These are phyloP conservation scores for Sylvia borin DNA, from an alignment of 2,797 vertebrate genomes.

Conservation along the genomic window DNA sequence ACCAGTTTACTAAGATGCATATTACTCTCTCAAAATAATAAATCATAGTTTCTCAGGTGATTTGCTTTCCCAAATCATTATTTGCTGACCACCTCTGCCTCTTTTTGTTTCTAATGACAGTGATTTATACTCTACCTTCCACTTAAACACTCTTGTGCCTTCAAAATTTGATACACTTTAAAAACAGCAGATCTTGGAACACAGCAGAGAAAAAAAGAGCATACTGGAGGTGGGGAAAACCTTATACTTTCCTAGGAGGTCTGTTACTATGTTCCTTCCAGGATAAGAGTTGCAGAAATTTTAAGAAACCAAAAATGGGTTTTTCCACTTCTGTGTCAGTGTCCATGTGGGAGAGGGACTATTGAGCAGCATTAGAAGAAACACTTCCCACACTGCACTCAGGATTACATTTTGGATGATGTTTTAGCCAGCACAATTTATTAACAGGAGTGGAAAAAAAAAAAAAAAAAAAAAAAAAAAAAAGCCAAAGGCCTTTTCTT, in stretches of 20 bases:
- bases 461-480: not conserved
- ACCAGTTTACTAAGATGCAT: not conserved
- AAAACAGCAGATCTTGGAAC: not conserved
- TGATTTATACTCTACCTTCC: not conserved
- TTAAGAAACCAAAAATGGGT: not conserved
- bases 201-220: not conserved
- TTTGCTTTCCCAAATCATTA: not conserved
- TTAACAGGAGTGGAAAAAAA: not conserved
- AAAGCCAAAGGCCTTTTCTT: not conserved
- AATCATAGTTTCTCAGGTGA: not conserved
- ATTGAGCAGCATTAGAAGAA: not conserved
- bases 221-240: not conserved
- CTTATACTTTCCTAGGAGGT: not conserved
- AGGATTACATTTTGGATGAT: not conserved
- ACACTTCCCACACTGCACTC: not conserved
- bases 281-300: not conserved
- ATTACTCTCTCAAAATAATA: not conserved
- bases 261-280: not conserved
- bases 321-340: not conserved
- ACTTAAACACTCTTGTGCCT: not conserved
- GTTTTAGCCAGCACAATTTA: not conserved
- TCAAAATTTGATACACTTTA: not conserved
- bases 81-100: not conserved
- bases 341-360: not conserved
- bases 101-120: not conserved